These are phyloP conservation scores for Lottia gigantea DNA, from an alignment of 2,888 invertebrate species.

Conservation along the genomic window DNA sequence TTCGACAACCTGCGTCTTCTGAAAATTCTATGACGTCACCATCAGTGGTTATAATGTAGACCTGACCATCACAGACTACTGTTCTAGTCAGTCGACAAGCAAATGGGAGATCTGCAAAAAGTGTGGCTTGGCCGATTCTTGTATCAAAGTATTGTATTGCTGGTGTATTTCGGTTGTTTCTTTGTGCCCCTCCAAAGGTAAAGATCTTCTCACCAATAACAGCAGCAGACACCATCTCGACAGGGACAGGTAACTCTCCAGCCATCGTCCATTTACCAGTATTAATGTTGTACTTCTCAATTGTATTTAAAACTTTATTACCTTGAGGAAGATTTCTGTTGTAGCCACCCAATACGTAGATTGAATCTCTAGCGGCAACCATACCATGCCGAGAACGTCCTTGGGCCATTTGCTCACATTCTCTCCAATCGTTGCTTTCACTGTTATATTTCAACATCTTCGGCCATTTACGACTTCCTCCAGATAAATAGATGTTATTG, in stretches of 20 bases:
- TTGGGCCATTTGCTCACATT: conserved; percentile 46
- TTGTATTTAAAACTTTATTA: conserved; percentile 40
- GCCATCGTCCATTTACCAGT: conserved; percentile 48
- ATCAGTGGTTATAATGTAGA: conserved; percentile 49
- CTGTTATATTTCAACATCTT: conserved; percentile 49
- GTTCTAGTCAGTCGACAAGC: conserved; percentile 49
- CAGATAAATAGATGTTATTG: conserved; percentile 51
- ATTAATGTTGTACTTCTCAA: conserved; percentile 47
- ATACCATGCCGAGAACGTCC: conserved; percentile 55
- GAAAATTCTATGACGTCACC: conserved; percentile 49
- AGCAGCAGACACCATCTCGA: conserved; percentile 48
- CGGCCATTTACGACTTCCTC: conserved; percentile 51
- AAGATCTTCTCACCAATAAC: conserved; percentile 51
- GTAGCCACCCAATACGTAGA: conserved; percentile 52
- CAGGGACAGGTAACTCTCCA: conserved; percentile 47
- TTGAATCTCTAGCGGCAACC: conserved; percentile 46
- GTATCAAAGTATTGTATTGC: conserved; percentile 53
- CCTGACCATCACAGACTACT: conserved; percentile 41
- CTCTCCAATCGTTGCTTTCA: conserved; percentile 51
- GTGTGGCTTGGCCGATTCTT: conserved; percentile 38
- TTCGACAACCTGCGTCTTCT: conserved; percentile 36
- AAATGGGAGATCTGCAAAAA: conserved; percentile 50
- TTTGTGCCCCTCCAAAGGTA: conserved; percentile 51
- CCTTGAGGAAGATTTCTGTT: conserved; percentile 49
- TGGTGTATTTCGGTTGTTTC: conserved; percentile 49